Evolutionary conservation across 2,113 vertebrate species (phyloP), one percentile per base, ranked within the genome.

Genomic region (Strigops habroptila): DNA sequence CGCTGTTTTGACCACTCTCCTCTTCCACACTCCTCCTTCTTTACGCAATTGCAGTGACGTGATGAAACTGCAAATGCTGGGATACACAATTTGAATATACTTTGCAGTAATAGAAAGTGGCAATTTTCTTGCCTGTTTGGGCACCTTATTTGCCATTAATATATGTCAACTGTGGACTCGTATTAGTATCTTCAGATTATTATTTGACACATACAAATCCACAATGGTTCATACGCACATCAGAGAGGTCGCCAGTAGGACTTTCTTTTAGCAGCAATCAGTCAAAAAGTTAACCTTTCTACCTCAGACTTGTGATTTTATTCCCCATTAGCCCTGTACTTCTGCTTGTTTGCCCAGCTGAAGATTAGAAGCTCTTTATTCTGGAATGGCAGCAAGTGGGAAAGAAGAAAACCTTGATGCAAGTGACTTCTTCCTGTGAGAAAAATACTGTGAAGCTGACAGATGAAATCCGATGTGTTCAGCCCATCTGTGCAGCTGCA

Each of bases 401-500:
- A 70, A 71, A 88, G 53, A 79, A 73, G 53, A 77, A 85, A 90
- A 83, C 25, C 23, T 90, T 16, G 6, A 77, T 51, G 65, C 43
- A 67, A 75, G 43, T 8, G 6, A 70, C 65, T 91, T 82, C 43
- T 67, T 86, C n/a, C 43, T 90, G 68, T 33, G 51, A 81, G 37
- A 81, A 86, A 94, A 90, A 22, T 1, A 1, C 15, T 44, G 33
- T 15, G 68, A 88, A 90, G 52, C 80, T 86, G 88, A 91, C 31
- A 27, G 82, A 81, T 81, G 64, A 94, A 93, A 94, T 88, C 33
- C 0, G 7, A 81, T 73, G 13, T 88, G 55, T 78, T 83, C 69
- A 75, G 86, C 57, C 79, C 86, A 77, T 81, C 82, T 65, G 79
- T 91, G 90, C 92, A 96, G 88, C 93, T 96, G 88, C 73, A 81